Conservation (phyloP, 2,113 vertebrate species). For the Chroicocephalus ridibundus region DNA sequence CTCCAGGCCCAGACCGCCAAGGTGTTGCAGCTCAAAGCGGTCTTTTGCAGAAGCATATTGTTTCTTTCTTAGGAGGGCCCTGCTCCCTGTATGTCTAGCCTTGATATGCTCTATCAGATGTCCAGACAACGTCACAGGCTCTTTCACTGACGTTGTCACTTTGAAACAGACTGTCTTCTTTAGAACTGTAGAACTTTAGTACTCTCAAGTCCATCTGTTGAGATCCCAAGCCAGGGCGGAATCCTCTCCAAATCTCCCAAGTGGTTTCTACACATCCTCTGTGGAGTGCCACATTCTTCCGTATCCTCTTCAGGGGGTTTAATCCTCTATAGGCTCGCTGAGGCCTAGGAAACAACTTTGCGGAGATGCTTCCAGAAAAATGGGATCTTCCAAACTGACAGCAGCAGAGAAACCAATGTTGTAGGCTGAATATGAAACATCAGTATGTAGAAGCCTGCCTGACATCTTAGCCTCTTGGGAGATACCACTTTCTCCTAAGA, state of each 20-base stretch:
- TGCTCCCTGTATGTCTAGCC: background rate
- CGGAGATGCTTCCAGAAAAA: background rate
- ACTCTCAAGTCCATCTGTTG: background rate
- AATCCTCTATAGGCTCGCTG: background rate
- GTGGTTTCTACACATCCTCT: background rate
- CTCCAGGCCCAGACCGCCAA: background rate
- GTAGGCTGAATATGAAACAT: background rate
- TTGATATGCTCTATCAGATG: background rate
- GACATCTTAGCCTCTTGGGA: background rate
- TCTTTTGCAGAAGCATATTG: background rate
- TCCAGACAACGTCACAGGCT: background rate
- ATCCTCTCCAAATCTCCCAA: background rate
- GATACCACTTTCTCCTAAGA: background rate
- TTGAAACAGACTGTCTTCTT: background rate
- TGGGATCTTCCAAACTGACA: background rate
- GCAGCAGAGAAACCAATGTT: background rate
- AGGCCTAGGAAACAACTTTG: background rate
- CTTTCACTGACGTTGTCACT: background rate
- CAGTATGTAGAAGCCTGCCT: background rate
- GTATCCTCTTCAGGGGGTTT: background rate
- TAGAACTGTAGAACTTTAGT: background rate
- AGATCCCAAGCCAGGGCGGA: background rate
- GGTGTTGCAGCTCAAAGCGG: background rate
- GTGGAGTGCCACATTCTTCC: background rate
- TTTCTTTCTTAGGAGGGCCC: background rate